Evolutionary conservation across 2,113 vertebrate genomes (phyloP).

Genomic region (Serinus canaria): DNA sequence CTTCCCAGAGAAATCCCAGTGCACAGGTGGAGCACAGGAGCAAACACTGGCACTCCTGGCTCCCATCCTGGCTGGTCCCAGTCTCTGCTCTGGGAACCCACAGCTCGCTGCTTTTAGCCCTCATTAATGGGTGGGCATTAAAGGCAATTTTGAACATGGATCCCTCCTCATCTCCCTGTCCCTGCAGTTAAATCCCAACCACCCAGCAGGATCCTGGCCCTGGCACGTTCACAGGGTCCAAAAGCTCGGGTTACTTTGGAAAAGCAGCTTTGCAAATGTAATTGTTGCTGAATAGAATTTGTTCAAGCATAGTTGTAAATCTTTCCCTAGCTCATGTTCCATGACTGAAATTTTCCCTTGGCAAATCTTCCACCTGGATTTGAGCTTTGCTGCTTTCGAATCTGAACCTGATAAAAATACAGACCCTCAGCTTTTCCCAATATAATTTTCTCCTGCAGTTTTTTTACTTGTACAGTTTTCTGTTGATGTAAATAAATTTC

Average conservation of each 20-base stretch:
- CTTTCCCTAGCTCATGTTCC: not conserved
- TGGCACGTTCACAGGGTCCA: not conserved
- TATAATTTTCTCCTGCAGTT: not conserved
- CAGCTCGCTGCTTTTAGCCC: conserved; percentile 53
- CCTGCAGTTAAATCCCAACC: not conserved
- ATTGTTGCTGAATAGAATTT: not conserved
- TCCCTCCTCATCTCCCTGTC: not conserved
- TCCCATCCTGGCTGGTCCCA: not conserved
- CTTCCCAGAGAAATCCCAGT: not conserved
- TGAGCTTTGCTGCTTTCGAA: not conserved
- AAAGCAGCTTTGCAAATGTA: not conserved
- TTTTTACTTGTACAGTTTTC: not conserved
- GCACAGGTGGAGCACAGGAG: not conserved
- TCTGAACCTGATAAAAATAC: not conserved
- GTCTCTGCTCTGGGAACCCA: not conserved
- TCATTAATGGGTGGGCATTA: conserved; percentile 23
- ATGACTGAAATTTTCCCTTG: not conserved
- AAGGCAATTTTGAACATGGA: not conserved
- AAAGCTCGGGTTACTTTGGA: not conserved
- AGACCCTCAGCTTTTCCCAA: not conserved
- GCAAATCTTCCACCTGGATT: not conserved
- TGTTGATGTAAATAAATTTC: not conserved
- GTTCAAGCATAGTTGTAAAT: not conserved
- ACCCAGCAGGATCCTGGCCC: not conserved
- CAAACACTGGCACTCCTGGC: not conserved